phyloP scores from a whole-genome alignment of 2,113 vertebrate species.

The Entelurus aequoreus region DNA sequence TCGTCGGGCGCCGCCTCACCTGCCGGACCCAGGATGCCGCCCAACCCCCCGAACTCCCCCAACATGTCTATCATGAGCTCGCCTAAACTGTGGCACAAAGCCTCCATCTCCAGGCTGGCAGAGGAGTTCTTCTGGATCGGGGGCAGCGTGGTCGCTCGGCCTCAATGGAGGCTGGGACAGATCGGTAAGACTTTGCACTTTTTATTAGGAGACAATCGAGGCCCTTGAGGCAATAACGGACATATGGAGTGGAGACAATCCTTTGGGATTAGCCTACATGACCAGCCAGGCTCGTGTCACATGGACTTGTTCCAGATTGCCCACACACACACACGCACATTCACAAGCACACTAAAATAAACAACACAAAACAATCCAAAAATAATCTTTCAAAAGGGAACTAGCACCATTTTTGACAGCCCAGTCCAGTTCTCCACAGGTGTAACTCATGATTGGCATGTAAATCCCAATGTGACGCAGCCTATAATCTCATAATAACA shows the following conservation, averaged over 20 bases:
- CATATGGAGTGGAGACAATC: conserved; percentile 74
- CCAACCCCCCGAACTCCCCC: conserved; percentile 23
- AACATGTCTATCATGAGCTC: conserved; percentile 62
- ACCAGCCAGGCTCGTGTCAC: conserved; percentile 53
- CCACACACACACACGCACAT: background rate
- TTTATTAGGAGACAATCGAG: conserved; percentile 7
- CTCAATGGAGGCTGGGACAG: conserved; percentile 78
- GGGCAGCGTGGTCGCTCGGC: conserved; percentile 79
- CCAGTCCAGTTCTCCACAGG: background rate
- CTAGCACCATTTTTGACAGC: no score
- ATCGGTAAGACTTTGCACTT: conserved; percentile 73
- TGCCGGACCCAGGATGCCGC: conserved; percentile 14
- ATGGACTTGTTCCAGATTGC: conserved; percentile 54
- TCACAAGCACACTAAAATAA: background rate
- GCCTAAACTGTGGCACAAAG: conserved; percentile 70
- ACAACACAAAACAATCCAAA: no score
- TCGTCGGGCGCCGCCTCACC: conserved; percentile 33
- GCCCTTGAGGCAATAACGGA: conserved; percentile 46
- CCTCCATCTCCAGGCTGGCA: conserved; percentile 76
- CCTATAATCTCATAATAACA: conserved; percentile 42
- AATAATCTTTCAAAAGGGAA: no score
- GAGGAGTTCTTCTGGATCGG: conserved; percentile 91
- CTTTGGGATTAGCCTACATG: conserved; percentile 66
- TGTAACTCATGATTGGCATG: conserved; percentile 13
- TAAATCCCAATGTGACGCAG: conserved; percentile 37